phyloP scores from a whole-genome alignment of 1,140 invertebrate species.

The Macrostomum lignano region DNA sequence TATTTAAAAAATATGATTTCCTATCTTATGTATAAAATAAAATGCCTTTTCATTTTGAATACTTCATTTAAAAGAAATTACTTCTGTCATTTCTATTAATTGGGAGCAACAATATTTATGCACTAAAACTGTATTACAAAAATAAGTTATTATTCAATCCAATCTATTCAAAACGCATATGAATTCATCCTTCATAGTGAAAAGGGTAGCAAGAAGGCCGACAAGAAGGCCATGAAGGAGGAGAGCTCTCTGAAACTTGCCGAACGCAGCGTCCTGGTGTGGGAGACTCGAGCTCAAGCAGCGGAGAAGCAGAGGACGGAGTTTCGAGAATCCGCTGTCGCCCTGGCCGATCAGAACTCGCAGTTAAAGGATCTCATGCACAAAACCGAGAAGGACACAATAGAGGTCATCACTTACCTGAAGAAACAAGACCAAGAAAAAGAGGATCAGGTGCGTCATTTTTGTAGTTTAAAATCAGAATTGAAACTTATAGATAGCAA shows the following conservation, averaged over 20 bases:
- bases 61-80: no score
- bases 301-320: conserved; percentile 14
- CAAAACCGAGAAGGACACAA: conserved; percentile 25
- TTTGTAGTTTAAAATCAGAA: background rate
- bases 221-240: conserved; percentile 17
- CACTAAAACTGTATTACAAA: no score
- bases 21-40: no score
- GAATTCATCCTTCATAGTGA: conserved; percentile 9
- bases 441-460: conserved; percentile 19
- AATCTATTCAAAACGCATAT: no score
- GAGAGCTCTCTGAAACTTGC: conserved; percentile 17
- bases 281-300: conserved; percentile 19
- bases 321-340: conserved; percentile 18
- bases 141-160: no score
- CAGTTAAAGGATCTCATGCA: conserved; percentile 17
- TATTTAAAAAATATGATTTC: no score
- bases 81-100: no score
- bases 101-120: no score
- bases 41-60: no score
- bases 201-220: conserved; percentile 11
- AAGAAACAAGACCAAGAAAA: conserved; percentile 23
- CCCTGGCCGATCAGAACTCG: conserved; percentile 21
- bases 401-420: conserved; percentile 25
- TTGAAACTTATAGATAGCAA: no score
- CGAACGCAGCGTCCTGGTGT: conserved; percentile 18